Evolutionary conservation across 2,888 invertebrate genomes (phyloP), one percentile per base, ranked within the genome.

Genomic region (Lamellibrachia satsuma): DNA sequence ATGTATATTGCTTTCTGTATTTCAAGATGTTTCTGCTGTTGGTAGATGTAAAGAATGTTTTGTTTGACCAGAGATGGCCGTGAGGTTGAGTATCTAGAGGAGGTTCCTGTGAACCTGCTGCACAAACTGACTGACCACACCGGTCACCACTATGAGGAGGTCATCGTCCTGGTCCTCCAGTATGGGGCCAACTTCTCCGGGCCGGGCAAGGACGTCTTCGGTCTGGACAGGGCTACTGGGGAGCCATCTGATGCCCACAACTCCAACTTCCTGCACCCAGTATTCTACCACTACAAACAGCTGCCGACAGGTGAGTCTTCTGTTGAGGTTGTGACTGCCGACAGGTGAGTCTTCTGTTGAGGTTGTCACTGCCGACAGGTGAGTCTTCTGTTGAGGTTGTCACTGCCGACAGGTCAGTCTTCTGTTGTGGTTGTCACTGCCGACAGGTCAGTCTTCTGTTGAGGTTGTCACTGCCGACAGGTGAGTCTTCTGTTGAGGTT

Each of bases 221-320:
- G 96, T 22, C 90, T 94, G 9, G 95, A 96, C 94, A 93, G 97
- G 91, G 97, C 97, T 2, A 96, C 95, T 1, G 96, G 96, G 2
- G 96, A 96, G 60, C 96, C 96, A 6, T 93, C 95, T 4, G 96
- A 96, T 90, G 97, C 96, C 9, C 96, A 97, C 94, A 92, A 94
- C 11, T 97, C 97, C 90, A 97, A 97, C 95, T 97, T 97, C 94
- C 95, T 97, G 0, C 97, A 97, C 94, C 97, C 97, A 6, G 96
- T 96, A 6, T 94, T 97, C 90, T 97, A 97, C 94, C 96, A 96
- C 93, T 97, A 96, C 94, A 94, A 95, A 2, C 92, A 93, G 3
- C 93, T 96, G 90, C 97, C 97, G 7, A 95, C 96, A 95, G 96
- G 97, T 97, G 93, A 93, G 93, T 90, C 75, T 39, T 39, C 39